Evolutionary conservation across 2,888 invertebrate species (phyloP).

Genomic region (Andrena hattorfiana): DNA sequence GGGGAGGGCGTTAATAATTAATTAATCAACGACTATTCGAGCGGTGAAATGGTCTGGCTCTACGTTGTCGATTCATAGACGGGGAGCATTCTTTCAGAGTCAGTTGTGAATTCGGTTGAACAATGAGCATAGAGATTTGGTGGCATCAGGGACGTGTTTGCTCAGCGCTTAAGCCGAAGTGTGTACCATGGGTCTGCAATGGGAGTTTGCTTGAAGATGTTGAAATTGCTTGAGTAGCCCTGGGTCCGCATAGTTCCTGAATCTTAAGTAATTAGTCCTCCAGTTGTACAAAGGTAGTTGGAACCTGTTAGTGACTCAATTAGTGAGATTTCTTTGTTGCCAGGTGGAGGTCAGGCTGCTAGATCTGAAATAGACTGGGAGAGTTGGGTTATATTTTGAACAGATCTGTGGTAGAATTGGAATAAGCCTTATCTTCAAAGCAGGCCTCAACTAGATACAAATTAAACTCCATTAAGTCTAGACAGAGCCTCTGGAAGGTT

Average conservation of each 20-base stretch:
- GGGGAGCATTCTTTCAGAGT: not conserved
- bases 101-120: not conserved
- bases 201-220: not conserved
- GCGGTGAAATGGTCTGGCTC: not conserved
- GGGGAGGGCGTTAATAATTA: not conserved
- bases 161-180: not conserved
- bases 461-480: not conserved
- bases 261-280: not conserved
- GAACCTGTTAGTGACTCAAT: not conserved
- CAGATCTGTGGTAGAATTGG: not conserved
- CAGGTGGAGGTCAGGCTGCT: not conserved
- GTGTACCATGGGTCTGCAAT: not conserved
- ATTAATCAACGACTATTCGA: conserved; percentile 1
- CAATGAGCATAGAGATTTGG: not conserved
- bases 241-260: not conserved
- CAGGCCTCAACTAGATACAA: too few relatives aligned
- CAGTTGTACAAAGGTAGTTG: too few relatives aligned
- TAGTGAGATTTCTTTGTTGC: not conserved
- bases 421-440: too few relatives aligned
- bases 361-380: not conserved
- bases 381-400: not conserved
- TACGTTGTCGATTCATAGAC: not conserved
- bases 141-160: not conserved
- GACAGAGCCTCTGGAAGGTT: not conserved
- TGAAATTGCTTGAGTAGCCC: not conserved